Conservation (phyloP, 2,113 vertebrate species). For the Calidris pygmaea region DNA sequence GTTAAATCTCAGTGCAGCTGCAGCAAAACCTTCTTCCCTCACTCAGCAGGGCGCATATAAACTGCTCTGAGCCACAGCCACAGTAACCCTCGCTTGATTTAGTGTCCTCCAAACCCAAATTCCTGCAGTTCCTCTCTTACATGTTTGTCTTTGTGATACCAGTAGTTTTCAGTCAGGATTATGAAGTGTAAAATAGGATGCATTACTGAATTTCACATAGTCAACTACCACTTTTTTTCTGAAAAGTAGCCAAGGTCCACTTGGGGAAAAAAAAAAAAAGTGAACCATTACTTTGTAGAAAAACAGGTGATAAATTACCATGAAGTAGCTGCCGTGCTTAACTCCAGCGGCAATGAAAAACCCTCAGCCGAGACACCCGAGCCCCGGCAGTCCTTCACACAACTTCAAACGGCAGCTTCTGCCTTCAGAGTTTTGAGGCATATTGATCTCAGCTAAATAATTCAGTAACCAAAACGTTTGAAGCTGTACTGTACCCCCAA, state of each 20-base stretch:
- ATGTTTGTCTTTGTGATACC: neutral
- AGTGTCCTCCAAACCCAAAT: neutral
- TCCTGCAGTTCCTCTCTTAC: neutral
- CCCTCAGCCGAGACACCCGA: neutral
- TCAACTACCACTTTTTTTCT: neutral
- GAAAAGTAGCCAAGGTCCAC: neutral
- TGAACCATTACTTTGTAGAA: neutral
- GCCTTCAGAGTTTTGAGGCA: neutral
- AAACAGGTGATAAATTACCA: constrained; percentile 27
- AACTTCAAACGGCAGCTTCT: neutral
- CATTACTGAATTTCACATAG: neutral
- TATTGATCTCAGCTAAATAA: neutral
- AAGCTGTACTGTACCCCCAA: neutral
- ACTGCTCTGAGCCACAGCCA: neutral
- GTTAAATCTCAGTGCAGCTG: neutral
- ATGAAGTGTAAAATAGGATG: neutral
- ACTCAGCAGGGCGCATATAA: neutral
- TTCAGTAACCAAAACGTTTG: neutral
- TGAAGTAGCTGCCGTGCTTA: neutral
- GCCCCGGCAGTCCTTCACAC: neutral
- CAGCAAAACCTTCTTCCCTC: neutral
- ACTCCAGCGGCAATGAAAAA: neutral
- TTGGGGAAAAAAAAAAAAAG: neutral
- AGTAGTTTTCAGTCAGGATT: neutral
- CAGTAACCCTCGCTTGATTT: neutral